Conservation (phyloP, 2,888 invertebrate genomes). For the Dioctria linearis region DNA sequence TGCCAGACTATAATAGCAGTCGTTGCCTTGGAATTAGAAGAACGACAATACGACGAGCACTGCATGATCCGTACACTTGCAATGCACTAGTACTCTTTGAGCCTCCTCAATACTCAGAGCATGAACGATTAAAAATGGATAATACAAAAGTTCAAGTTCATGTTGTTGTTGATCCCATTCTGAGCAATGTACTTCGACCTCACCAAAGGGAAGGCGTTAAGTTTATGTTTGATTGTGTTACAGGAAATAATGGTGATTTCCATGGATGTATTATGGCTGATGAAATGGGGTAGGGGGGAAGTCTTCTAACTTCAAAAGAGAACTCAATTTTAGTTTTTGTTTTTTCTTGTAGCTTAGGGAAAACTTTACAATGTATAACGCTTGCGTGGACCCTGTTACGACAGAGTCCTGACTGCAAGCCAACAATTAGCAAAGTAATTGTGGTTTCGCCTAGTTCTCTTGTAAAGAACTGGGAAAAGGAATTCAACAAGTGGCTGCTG, state of each 20-base stretch:
- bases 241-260: constrained; percentile 86
- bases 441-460: constrained; percentile 98
- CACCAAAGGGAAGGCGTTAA: constrained; percentile 99
- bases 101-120: constrained; percentile 88
- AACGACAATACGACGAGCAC: constrained; percentile 75
- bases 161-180: constrained; percentile 96
- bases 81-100: constrained; percentile 90
- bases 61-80: constrained; percentile 94
- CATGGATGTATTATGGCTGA: constrained; percentile 99
- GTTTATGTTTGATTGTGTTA: constrained; percentile 99
- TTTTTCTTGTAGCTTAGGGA: constrained; percentile 78
- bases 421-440: constrained; percentile 91
- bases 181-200: constrained; percentile 92
- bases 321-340: background rate
- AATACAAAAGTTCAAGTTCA: constrained; percentile 81
- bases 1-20: constrained; percentile 78
- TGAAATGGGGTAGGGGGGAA: constrained; percentile 85
- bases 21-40: constrained; percentile 86
- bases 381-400: constrained; percentile 94
- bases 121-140: constrained; percentile 88
- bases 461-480: constrained; percentile 99
- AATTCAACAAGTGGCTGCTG: constrained; percentile 96
- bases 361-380: constrained; percentile 97
- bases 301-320: background rate
- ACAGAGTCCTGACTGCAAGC: constrained; percentile 93